Conservation (phyloP, 30 jellyfish, hydroid and myxozoan species). For the Aurelia aurita complex sp. Pacific region DNA sequence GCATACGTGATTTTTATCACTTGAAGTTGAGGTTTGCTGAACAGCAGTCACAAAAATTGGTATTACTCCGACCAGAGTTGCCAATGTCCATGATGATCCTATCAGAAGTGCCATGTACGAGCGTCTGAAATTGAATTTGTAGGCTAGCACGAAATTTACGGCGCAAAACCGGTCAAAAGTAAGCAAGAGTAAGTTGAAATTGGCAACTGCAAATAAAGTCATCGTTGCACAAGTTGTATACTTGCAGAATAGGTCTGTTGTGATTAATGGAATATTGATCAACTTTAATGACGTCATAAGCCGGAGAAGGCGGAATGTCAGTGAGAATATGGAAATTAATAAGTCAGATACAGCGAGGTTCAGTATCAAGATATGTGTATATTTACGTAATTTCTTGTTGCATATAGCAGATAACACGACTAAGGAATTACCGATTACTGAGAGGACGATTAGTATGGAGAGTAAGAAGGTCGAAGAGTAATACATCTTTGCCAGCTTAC, state of each 20-base stretch:
- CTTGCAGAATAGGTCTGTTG: constrained; percentile 44
- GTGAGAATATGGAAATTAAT: constrained; percentile 36
- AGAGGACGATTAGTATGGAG: constrained; percentile 26
- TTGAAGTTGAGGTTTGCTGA: not conserved
- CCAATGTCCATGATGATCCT: constrained; percentile 25
- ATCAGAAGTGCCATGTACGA: constrained; percentile 25
- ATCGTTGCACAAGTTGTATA: constrained; percentile 46
- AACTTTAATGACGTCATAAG: not conserved
- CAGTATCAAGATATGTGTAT: constrained; percentile 52
- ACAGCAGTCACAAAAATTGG: constrained; percentile 20
- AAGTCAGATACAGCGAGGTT: constrained; percentile 71
- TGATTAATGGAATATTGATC: not conserved
- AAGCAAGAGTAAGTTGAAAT: constrained; percentile 51
- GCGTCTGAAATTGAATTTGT: constrained; percentile 22
- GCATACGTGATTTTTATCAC: constrained; percentile 18
- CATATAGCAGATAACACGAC: constrained; percentile 42
- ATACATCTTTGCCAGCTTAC: not conserved
- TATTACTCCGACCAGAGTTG: constrained; percentile 30
- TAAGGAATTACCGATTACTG: constrained; percentile 46
- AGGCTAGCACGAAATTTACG: constrained; percentile 38
- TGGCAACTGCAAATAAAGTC: constrained; percentile 53
- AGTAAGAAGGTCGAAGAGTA: constrained; percentile 9
- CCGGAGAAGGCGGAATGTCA: constrained; percentile 53
- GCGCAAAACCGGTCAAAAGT: constrained; percentile 70
- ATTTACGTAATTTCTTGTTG: constrained; percentile 46